Evolutionary conservation across 2,113 vertebrate species (phyloP).

Genomic region (Silurus asotus): DNA sequence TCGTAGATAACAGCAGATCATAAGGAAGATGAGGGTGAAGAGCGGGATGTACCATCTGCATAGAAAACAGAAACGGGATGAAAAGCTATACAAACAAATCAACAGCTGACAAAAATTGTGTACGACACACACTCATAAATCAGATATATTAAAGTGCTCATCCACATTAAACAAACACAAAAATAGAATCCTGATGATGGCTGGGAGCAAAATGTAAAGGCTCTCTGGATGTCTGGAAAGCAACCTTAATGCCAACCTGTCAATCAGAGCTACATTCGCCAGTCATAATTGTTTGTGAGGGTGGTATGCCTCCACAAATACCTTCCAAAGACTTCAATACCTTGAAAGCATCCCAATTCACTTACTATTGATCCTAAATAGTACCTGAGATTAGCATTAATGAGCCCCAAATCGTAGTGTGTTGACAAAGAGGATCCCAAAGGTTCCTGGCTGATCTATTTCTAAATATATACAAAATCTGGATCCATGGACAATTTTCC

Average conservation of each 20-base stretch:
- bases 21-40: slow-evolving; percentile 81
- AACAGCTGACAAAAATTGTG: not conserved
- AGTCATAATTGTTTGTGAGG: not conserved
- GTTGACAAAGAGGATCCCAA: too few species aligned
- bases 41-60: slow-evolving; percentile 77
- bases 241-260: not conserved
- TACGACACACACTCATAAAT: not conserved
- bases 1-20: slow-evolving; percentile 78
- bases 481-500: too few species aligned
- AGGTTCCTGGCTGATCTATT: too few species aligned
- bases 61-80: not conserved
- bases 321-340: not conserved
- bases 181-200: not conserved
- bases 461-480: too few species aligned
- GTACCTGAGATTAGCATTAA: too few species aligned
- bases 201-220: not conserved
- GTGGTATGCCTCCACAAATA: not conserved
- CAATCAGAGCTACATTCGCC: not conserved
- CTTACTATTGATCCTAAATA: too few species aligned
- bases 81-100: not conserved
- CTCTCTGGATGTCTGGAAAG: too few species aligned
- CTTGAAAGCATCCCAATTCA: too few species aligned
- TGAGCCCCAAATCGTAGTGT: too few species aligned
- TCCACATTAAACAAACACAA: not conserved
- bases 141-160: not conserved